Base-by-base conservation (phyloP, 2,113 vertebrate species). In the Mus spicilegus region DNA sequence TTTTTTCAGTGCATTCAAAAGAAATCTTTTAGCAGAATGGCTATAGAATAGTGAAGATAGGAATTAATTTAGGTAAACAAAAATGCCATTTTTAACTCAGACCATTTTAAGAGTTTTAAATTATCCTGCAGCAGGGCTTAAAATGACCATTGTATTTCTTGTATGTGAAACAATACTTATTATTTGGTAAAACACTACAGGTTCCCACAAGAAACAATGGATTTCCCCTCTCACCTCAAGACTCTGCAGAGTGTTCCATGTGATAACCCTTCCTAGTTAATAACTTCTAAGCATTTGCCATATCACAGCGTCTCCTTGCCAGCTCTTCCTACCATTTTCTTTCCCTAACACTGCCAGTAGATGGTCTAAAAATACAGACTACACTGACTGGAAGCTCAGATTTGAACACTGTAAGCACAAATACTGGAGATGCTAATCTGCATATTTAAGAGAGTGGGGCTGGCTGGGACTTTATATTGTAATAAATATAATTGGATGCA, bases 281-380 rank as follows among this genome's bases (percentile, higher is more conserved):
- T 95, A 86, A 89, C 92, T 95, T 97, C 49, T 84, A 91, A 97
- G 89, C 75, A 24, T 84, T 54, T 91, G 42, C 94, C 91, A 3
- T 94, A 94, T 97, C 91, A n/a, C 30, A 76, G 22, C 58, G 75
- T 61, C 14, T 28, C 65, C 7, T 92, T 69, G 49, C 77, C 95
- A 70, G 93, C 75, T 92, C 82, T 96, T 97, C 91, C 89, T 96
- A 89, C 77, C 13, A 89, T 96, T 97, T 96, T 95, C 70, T 94
- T 91, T 54, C 58, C 73, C 73, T 78, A 91, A 0, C 33, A 49
- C 51, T 95, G 77, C 80, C 46, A 95, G 89, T 78, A 77, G 54
- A 67, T 14, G 19, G 70, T 39, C 58, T 88, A 92, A 93, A 89
- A 94, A 16, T 61, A 65, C 58, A 70, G 36, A 49, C 5, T 42